phyloP scores from a whole-genome alignment of 2,888 invertebrate species.

The Phyllotreta striolata region DNA sequence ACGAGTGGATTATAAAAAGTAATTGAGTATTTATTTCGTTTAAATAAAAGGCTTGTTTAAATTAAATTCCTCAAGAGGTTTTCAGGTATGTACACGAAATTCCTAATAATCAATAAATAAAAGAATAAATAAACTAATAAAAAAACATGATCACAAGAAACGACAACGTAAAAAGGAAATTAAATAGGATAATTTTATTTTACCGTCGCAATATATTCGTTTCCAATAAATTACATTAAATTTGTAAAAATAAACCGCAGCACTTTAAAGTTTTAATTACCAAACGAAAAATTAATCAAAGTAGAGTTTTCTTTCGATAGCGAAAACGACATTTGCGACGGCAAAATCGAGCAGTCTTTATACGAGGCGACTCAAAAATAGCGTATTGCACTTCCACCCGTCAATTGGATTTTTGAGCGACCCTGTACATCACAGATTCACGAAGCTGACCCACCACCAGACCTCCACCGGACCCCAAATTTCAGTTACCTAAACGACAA shows the following conservation, averaged over 20 bases:
- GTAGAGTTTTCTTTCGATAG: background rate
- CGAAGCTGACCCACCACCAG: slow-evolving; percentile 52
- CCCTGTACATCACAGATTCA: slow-evolving; percentile 37
- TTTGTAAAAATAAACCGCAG: slow-evolving; percentile 4
- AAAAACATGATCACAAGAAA: slow-evolving; percentile 34
- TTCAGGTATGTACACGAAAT: slow-evolving; percentile 42
- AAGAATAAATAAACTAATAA: slow-evolving; percentile 42
- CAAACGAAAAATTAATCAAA: background rate
- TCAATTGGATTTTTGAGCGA: slow-evolving; percentile 31
- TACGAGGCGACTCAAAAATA: slow-evolving; percentile 38
- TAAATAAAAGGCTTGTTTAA: slow-evolving; percentile 36
- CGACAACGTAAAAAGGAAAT: slow-evolving; percentile 19
- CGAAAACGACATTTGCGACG: slow-evolving; percentile 45
- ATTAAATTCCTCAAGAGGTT: slow-evolving; percentile 35
- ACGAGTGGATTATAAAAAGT: slow-evolving; percentile 9
- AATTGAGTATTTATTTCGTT: slow-evolving; percentile 36
- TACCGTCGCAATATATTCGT: slow-evolving; percentile 47
- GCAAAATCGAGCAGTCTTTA: slow-evolving; percentile 47
- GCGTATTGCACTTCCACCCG: slow-evolving; percentile 21
- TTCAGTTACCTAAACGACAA: slow-evolving; percentile 42
- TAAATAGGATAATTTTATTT: slow-evolving; percentile 31
- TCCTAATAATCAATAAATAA: slow-evolving; percentile 41
- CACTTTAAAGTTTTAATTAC: slow-evolving; percentile 15
- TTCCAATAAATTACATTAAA: slow-evolving; percentile 36
- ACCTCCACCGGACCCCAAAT: slow-evolving; percentile 56